Evolutionary conservation across 2,797 vertebrate genomes (phyloP).

Genomic region (Sebastes matsubarae): DNA sequence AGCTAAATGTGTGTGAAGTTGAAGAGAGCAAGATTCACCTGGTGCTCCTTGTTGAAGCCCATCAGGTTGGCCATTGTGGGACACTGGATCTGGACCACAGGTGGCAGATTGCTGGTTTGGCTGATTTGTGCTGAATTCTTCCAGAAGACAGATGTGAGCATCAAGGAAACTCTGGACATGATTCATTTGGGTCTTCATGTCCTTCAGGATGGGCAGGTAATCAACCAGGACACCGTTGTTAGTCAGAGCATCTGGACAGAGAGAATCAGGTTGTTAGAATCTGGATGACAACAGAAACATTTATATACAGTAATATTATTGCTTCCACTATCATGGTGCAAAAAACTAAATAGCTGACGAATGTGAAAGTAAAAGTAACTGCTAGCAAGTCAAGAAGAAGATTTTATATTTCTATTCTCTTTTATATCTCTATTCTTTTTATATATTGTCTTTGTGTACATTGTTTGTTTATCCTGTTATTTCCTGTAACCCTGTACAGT

Average conservation of each 20-base stretch:
- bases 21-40: background rate
- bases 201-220: constrained; percentile 34
- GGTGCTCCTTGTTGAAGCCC: rapidly evolving
- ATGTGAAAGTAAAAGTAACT: background rate
- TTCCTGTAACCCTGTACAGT: too few species aligned
- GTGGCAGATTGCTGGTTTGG: rapidly evolving
- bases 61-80: rapidly evolving
- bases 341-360: background rate
- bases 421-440: too few species aligned
- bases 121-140: background rate
- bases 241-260: constrained; percentile 20
- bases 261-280: background rate
- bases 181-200: background rate
- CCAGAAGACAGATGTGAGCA: constrained; percentile 24
- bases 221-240: background rate
- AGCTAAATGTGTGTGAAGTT: background rate
- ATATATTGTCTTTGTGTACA: too few species aligned
- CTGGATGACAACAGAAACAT: background rate
- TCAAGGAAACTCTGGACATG: constrained; percentile 12
- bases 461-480: too few species aligned
- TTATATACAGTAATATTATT: background rate
- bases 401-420: too few species aligned
- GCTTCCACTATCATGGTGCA: background rate
- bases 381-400: background rate
- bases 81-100: rapidly evolving